These are phyloP conservation scores for Xiphophorus hellerii DNA, from an alignment of 2,113 vertebrate species.

Conservation along the genomic window DNA sequence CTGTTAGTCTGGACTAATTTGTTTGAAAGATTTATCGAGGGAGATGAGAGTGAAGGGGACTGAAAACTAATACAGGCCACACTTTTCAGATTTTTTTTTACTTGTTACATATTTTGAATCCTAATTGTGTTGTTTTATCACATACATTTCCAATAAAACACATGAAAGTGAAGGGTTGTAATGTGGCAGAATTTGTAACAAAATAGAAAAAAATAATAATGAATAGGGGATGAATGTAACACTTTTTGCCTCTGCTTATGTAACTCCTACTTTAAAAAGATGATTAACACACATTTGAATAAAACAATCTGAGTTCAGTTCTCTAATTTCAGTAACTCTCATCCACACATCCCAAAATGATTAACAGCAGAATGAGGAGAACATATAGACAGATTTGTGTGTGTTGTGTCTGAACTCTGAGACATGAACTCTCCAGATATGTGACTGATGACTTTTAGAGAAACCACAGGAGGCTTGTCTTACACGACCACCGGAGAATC, in stretches of 20 bases:
- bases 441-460: slow-evolving; percentile 2
- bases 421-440: neutral
- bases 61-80: neutral
- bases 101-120: too few species aligned
- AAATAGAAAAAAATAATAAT: too few species aligned
- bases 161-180: neutral
- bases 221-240: too few species aligned
- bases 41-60: neutral
- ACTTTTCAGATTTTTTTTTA: neutral
- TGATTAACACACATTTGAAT: slow-evolving; percentile 12
- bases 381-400: neutral
- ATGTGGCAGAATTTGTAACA: neutral
- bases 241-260: too few species aligned
- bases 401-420: neutral
- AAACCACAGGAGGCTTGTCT: neutral
- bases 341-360: slow-evolving; percentile 11
- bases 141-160: neutral
- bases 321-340: slow-evolving; percentile 5
- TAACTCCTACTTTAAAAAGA: neutral
- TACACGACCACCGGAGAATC: slow-evolving; percentile 7
- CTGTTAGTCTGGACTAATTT: too few species aligned
- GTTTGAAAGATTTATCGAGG: neutral
- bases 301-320: neutral
- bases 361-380: slow-evolving; percentile 22
- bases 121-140: neutral